Base-by-base conservation (phyloP, 2,113 vertebrate genomes). In the Deroptyus accipitrinus region DNA sequence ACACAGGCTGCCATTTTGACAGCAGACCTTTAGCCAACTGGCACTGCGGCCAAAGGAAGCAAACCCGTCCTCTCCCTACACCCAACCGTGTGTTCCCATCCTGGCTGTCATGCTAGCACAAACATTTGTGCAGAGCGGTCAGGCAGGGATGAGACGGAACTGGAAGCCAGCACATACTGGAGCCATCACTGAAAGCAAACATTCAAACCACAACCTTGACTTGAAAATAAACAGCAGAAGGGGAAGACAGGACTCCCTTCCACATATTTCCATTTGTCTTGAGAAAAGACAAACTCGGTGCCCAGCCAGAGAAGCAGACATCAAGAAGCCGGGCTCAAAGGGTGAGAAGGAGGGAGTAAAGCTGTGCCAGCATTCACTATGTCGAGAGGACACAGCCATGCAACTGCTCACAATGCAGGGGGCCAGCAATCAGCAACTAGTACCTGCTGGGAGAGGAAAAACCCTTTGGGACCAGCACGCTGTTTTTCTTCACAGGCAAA, bases 181-280 rank as follows among this genome's bases (percentile, higher is more conserved):
- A 89, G 73, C 80, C 74, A 39, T 75, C 80, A 84, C 51, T 81
- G 69, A 94, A 35, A 86, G 35, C 83, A 94, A 88, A 81, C 48
- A 54, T 54, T 63, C 35, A 54, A 35, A 68, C 73, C 59, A 67
- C 80, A 95, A 63, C 69, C 85, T 48, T 87, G 86, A 92, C 51
- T 70, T 51, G 31, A 75, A 61, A 91, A 96, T 19, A 94, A 93
- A 89, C 17, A 83, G 64, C 51, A 92, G 48, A 91, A 90, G 52
- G 62, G 63, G 10, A 96, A 86, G 66, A 63, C 17, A 85, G 31
- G 54, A 63, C 64, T 94, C 64, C 64, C 17, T 82, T 84, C 22
- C 46, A 86, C 13, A 12, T 46, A 69, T 54, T 92, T 57, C 59
- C 62, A 37, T 68, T 83, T 86, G 61, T 30, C 39, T 83, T 20